Evolutionary conservation across 2,797 vertebrate species (phyloP).

Genomic region (Mareca penelope): DNA sequence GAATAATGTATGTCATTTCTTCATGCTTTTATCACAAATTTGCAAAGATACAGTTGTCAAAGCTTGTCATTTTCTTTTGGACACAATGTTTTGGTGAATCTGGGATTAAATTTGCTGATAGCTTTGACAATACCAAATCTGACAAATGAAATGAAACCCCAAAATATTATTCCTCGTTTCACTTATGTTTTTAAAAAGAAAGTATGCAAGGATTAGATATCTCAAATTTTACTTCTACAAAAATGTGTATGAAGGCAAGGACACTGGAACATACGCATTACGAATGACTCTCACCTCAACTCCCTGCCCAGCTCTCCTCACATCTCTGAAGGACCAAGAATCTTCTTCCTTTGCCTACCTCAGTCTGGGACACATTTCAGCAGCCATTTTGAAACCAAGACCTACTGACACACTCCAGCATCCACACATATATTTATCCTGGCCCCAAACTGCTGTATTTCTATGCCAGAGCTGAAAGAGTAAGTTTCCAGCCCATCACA

Average conservation of each 20-base stretch:
- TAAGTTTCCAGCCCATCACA: background rate
- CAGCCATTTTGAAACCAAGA: background rate
- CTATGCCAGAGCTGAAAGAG: background rate
- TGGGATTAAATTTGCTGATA: background rate
- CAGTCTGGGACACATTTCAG: background rate
- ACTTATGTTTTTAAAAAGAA: background rate
- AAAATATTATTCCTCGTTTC: background rate
- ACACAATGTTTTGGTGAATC: background rate
- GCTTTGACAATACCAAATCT: constrained; percentile 1
- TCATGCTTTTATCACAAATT: background rate
- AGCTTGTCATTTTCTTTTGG: background rate
- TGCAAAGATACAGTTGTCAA: constrained; percentile 8
- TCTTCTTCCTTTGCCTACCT: background rate
- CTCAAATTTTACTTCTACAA: background rate
- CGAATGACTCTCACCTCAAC: background rate
- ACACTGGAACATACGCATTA: background rate
- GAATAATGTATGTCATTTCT: background rate
- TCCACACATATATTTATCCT: background rate
- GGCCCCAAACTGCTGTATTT: background rate
- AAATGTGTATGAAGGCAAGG: background rate
- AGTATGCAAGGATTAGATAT: background rate
- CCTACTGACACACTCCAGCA: background rate
- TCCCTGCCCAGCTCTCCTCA: background rate
- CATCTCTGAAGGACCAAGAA: background rate
- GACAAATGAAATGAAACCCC: background rate